A percentile compares a stretch with the other conserved stretches of the same genome.
Conservation (phyloP, 2,113 vertebrate genomes). For the Carassius carassius region DNA sequence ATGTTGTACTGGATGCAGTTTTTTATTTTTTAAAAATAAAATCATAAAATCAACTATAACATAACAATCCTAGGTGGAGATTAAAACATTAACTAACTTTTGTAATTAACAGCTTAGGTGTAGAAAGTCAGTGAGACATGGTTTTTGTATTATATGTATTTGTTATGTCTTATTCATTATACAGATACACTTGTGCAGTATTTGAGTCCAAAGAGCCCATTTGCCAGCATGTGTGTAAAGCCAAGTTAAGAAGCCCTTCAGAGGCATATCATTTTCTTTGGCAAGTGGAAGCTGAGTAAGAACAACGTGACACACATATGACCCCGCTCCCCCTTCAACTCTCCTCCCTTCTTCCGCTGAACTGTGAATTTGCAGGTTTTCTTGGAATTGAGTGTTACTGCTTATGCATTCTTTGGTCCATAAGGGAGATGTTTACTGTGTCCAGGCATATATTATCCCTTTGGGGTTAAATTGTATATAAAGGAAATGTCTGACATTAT, state of each 20-base stretch:
- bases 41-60: too few species aligned
- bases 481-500: not conserved
- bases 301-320: constrained; percentile 75
- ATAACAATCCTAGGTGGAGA: too few species aligned
- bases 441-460: not conserved
- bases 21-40: too few species aligned
- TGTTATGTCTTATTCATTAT: not conserved
- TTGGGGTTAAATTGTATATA: not conserved
- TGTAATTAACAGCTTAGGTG: not conserved
- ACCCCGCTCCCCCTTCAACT: constrained; percentile 34
- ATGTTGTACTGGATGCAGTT: too few species aligned
- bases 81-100: not conserved
- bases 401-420: constrained; percentile 25
- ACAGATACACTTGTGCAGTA: constrained; percentile 47
- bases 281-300: constrained; percentile 72
- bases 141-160: constrained; percentile 2
- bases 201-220: constrained; percentile 48
- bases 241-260: constrained; percentile 69
- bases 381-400: constrained; percentile 57
- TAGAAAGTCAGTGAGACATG: not conserved
- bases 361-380: constrained; percentile 36
- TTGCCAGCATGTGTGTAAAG: constrained; percentile 65
- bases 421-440: not conserved
- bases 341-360: constrained; percentile 35
- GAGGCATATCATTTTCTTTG: constrained; percentile 81